Evolutionary conservation across 2,113 vertebrate genomes (phyloP), one percentile per base, ranked within the genome.

Genomic region (Macaca mulatta): DNA sequence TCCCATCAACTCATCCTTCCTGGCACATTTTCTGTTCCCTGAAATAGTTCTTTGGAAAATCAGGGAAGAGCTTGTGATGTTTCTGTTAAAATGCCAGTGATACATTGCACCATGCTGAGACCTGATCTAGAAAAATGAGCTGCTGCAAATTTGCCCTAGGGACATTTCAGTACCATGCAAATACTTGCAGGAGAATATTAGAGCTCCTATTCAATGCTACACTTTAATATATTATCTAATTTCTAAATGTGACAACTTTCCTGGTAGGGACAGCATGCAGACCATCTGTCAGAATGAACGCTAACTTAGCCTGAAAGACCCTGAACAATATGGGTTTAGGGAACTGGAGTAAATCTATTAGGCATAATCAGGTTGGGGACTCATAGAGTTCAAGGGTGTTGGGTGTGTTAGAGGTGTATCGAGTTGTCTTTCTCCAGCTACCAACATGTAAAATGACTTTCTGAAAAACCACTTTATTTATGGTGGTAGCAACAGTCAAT

Each of bases 41-140:
- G 85, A 87, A 96, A 90, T 48, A 84, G 75, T 48, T 59, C 48
- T 94, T 94, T 70, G 35, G 38, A 80, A 90, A 93, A 88, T 83
- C 59, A 84, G 72, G 84, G 32, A 70, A 23, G n/a, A 92, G 1
- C 27, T 6, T 74, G 17, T 5, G 1, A 8, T 69, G 6, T 80
- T 85, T 94, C 75, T 90, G 11, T 69, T 72, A 90, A 90, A 96
- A 80, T 85, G 25, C 16, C 92, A 43, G 52, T 35, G 70, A 90
- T 22, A 75, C 32, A 43, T 52, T 52, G n/a, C 20, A 50, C 11
- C 74, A 75, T 50, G 48, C 70, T 52, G 81, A 67, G 67, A 87
- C 4, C n/a, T 38, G 30, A 48, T 87, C 52, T 88, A 52, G 91
- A 87, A 93, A 83, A 86, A 92, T 13, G 22, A 94, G 48, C 32